phyloP scores from a whole-genome alignment of 2,888 invertebrate species.

The Hyles lineata region DNA sequence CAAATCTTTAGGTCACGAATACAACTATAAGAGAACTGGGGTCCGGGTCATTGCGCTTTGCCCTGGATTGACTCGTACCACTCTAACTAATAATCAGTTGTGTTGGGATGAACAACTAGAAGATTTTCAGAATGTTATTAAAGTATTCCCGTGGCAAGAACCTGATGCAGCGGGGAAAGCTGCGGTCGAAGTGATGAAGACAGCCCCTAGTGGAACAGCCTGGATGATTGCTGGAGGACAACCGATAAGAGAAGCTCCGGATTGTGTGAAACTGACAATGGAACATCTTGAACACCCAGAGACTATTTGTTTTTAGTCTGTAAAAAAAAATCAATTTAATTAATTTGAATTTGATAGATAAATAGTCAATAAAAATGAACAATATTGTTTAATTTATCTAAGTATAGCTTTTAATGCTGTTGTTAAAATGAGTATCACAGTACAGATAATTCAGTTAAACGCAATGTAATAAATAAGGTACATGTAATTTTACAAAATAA shows the following conservation, averaged over 20 bases:
- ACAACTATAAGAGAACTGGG: constrained; percentile 27
- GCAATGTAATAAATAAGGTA: no score
- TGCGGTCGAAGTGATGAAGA: constrained; percentile 48
- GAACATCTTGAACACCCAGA: neutral
- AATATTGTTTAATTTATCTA: no score
- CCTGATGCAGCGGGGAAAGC: constrained; percentile 46
- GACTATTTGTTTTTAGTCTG: neutral
- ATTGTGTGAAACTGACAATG: neutral
- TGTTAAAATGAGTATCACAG: no score
- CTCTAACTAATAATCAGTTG: neutral
- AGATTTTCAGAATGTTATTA: neutral
- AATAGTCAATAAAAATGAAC: no score
- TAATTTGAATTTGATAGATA: no score
- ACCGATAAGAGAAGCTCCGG: constrained; percentile 24
- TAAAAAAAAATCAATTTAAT: neutral
- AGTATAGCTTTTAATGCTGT: no score
- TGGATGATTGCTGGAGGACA: constrained; percentile 49
- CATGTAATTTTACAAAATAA: no score
- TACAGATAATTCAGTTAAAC: no score
- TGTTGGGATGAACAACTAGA: constrained; percentile 4
- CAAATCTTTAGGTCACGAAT: constrained; percentile 34
- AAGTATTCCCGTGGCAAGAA: constrained; percentile 36
- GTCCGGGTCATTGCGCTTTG: constrained; percentile 22
- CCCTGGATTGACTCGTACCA: constrained; percentile 28
- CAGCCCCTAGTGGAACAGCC: constrained; percentile 71